Evolutionary conservation across 1,140 invertebrate species (phyloP).

Genomic region (Globodera ellingtonae): DNA sequence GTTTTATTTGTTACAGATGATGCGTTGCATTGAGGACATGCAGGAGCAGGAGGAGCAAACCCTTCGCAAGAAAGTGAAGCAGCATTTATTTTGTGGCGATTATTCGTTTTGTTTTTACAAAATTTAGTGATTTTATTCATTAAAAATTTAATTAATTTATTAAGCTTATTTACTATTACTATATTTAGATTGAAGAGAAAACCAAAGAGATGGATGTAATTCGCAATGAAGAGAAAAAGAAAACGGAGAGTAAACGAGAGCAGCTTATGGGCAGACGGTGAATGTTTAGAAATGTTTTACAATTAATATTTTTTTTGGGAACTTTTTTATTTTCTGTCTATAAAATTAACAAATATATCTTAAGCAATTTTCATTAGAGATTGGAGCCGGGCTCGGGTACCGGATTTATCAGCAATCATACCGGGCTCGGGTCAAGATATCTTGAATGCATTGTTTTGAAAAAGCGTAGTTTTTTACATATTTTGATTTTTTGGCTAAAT

Average conservation of each 20-base stretch:
- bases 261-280: constrained; percentile 10
- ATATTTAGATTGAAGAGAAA: constrained; percentile 8
- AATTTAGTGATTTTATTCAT: neutral
- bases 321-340: too few relatives aligned
- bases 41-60: constrained; percentile 20
- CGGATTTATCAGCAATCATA: too few relatives aligned
- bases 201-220: constrained; percentile 7
- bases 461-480: too few relatives aligned
- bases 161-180: neutral
- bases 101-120: neutral
- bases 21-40: constrained; percentile 16
- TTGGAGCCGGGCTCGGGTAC: too few relatives aligned
- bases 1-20: constrained; percentile 17
- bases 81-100: neutral
- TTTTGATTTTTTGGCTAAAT: too few relatives aligned
- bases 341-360: too few relatives aligned
- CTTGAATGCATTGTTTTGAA: too few relatives aligned
- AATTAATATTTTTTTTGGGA: too few relatives aligned
- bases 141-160: neutral
- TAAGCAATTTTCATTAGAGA: too few relatives aligned
- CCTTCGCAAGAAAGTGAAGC: neutral
- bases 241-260: neutral
- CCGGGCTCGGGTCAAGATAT: too few relatives aligned
- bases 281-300: neutral
- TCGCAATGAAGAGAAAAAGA: constrained; percentile 1